Conservation (phyloP, 2,113 vertebrate genomes). For the Salvelinus fontinalis region DNA sequence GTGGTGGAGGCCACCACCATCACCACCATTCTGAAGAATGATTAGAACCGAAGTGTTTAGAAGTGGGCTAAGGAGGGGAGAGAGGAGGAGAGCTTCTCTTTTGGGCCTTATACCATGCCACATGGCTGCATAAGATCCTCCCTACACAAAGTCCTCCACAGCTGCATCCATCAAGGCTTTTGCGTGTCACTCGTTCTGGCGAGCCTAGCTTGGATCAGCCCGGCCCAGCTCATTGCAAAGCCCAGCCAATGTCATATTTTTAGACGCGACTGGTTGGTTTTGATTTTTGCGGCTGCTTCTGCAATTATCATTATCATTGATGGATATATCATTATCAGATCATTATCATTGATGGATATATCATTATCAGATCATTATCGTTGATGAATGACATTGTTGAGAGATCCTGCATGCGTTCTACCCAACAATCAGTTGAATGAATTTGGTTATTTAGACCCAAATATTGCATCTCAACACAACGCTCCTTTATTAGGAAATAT, state of each 20-base stretch:
- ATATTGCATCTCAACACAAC: constrained; percentile 55
- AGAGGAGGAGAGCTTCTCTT: background rate
- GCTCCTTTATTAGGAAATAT: constrained; percentile 61
- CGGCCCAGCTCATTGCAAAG: background rate
- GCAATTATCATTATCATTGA: constrained; percentile 78
- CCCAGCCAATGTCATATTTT: constrained; percentile 52
- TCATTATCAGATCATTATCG: constrained; percentile 67
- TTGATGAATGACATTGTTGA: constrained; percentile 69
- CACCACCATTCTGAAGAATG: constrained; percentile 17
- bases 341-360: constrained; percentile 78
- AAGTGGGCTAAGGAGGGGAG: constrained; percentile 40
- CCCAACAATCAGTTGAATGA: constrained; percentile 75
- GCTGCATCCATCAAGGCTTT: constrained; percentile 45
- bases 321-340: constrained; percentile 68
- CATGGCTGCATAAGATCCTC: background rate
- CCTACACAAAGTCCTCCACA: constrained; percentile 29
- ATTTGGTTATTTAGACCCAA: constrained; percentile 70
- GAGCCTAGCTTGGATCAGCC: background rate
- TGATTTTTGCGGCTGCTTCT: constrained; percentile 47
- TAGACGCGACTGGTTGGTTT: constrained; percentile 48
- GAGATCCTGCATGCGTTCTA: constrained; percentile 59
- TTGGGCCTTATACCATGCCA: background rate
- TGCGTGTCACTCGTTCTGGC: constrained; percentile 37
- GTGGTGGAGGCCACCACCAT: constrained; percentile 27
- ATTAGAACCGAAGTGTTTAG: constrained; percentile 53